Percentiles rank a stretch among this genome's conserved stretches.
These are phyloP conservation scores for Prosapia bicincta DNA, from an alignment of 2,888 invertebrate genomes.

Conservation along the genomic window DNA sequence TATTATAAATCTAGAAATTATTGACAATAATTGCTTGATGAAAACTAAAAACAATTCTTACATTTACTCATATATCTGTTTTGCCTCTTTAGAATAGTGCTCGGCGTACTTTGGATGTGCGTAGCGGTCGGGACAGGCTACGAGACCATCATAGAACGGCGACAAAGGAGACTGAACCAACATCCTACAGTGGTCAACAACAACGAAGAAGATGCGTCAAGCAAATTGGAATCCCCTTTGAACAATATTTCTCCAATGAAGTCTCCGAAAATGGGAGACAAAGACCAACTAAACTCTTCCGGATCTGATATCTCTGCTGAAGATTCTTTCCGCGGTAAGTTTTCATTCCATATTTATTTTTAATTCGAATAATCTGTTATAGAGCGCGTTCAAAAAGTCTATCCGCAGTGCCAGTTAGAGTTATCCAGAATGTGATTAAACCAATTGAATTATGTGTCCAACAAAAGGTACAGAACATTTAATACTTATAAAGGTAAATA, in stretches of 20 bases:
- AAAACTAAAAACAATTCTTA: too few species aligned
- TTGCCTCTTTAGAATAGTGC: constrained; percentile 51
- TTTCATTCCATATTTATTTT: too few species aligned
- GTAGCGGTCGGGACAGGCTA: constrained; percentile 66
- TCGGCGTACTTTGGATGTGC: constrained; percentile 52
- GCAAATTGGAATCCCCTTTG: constrained; percentile 45
- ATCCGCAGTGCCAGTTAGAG: too few species aligned
- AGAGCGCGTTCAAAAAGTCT: too few species aligned
- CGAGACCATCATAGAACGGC: constrained; percentile 49
- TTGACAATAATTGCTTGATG: too few species aligned
- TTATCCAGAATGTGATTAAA: too few species aligned
- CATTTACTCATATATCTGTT: too few species aligned
- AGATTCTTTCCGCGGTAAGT: constrained; percentile 17
- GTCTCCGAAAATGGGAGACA: constrained; percentile 25
- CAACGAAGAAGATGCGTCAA: constrained; percentile 38
- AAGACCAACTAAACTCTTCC: constrained; percentile 22
- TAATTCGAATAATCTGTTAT: too few species aligned
- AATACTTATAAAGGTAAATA: too few species aligned
- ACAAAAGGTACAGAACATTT: too few species aligned
- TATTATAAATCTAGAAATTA: too few species aligned
- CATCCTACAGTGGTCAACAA: constrained; percentile 36
- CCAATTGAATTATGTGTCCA: too few species aligned
- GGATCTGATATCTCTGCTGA: constrained; percentile 28
- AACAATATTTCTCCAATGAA: constrained; percentile 27
- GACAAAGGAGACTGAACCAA: constrained; percentile 31